Conservation (phyloP, 2,888 invertebrate genomes). For the Cheilosia urbana region DNA sequence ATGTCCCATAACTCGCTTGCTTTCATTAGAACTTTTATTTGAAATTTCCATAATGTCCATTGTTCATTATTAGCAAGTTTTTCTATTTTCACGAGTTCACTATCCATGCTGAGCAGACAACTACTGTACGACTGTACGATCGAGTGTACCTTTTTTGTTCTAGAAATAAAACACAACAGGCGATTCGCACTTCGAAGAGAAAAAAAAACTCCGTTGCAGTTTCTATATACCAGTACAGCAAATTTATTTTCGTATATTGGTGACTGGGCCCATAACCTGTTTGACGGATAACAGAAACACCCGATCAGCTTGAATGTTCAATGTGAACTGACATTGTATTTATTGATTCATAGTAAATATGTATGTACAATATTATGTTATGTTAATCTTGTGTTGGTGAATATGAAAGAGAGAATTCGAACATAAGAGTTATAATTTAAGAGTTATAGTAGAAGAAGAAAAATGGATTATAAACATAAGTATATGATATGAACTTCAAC, state of each 20-base stretch:
- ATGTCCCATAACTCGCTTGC: not conserved
- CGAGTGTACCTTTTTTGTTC: not conserved
- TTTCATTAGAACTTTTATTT: slow-evolving; percentile 4
- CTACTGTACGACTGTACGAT: slow-evolving; percentile 3
- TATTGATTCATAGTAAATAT: not conserved
- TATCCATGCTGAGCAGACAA: not conserved
- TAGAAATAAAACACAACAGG: not conserved
- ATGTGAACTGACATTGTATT: no score
- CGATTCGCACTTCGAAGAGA: no score
- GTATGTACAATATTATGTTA: not conserved
- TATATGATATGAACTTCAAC: not conserved
- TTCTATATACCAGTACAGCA: not conserved
- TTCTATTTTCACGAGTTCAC: not conserved
- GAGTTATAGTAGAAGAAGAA: not conserved
- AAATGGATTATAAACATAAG: not conserved
- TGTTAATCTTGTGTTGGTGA: not conserved
- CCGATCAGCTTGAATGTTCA: not conserved
- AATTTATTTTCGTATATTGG: not conserved
- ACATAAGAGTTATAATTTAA: not conserved
- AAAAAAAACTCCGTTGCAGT: not conserved
- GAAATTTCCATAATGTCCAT: no score
- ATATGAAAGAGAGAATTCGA: not conserved
- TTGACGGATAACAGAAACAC: not conserved
- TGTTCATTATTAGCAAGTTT: not conserved
- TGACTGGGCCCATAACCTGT: slow-evolving; percentile 8